Base-by-base conservation (phyloP, 2,888 invertebrate genomes). In the Pyralis farinalis region DNA sequence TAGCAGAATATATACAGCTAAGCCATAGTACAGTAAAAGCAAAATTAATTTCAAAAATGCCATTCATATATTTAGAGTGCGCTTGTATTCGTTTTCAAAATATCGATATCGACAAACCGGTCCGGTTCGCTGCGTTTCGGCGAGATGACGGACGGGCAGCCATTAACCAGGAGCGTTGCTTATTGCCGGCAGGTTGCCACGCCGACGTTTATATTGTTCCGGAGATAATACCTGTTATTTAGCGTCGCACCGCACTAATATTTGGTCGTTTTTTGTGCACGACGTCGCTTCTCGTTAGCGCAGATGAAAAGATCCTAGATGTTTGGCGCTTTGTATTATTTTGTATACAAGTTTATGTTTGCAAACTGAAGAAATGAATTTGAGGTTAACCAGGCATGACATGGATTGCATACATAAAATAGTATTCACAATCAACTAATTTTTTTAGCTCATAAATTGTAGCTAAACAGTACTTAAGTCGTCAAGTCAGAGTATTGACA, bases 171-270 rank as follows among this genome's bases (percentile, higher is more conserved):
- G 61, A 65, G 58, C 68, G 61, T 51, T 56, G 68, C 66, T 77
- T 80, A 82, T 82, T 81, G 33, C 39, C 27, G 28, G 39, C 33
- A 39, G 39, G 39, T 39, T 39, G 72, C 76, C 71, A 51, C 61
- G 57, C 71, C 69, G 70, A 71, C 75, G 73, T 69, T 77, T 72
- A 75, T 77, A 82, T 80, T 80, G 72, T 80, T 59, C 65, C 67
- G 55, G 57, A 72, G 76, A 81, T 82, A 82, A 80, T 77, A 67
- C 68, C 66, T 49, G 73, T 72, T 78, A 81, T 80, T 82, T 80
- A 78, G 63, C 68, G 65, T 62, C 49, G 60, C 66, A 60, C 63
- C 56, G 54, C 60, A 70, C 79, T 77, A 80, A 82, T 80, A 78
- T 72, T 75, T 58, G 64, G 59, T 53, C 56, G 67, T 66, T 73